Conservation (phyloP, 2,113 vertebrate genomes). For the Dipodomys spectabilis region DNA sequence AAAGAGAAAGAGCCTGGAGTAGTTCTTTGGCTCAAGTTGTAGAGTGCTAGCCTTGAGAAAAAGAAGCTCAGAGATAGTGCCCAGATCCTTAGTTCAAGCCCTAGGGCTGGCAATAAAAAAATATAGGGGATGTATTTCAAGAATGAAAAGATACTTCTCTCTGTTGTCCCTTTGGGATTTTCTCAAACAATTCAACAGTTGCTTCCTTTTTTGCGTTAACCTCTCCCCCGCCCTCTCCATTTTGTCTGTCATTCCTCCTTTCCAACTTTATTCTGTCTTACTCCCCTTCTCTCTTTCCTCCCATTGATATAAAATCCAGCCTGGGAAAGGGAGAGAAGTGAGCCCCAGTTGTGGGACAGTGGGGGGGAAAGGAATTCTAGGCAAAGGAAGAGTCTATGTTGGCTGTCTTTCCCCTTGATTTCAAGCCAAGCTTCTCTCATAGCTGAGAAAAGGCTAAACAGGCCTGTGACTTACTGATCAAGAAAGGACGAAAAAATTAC, state of each 20-base stretch:
- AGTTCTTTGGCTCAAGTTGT: too few species aligned
- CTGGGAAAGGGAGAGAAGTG: not conserved
- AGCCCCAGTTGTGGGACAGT: rapidly evolving
- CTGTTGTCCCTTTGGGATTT: not conserved
- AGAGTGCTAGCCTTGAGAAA: too few species aligned
- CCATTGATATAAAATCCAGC: not conserved
- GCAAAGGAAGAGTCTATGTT: not conserved
- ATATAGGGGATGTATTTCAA: not conserved
- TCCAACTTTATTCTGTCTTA: not conserved
- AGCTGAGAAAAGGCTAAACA: constrained; percentile 18
- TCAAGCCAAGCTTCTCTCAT: not conserved
- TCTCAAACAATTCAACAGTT: not conserved
- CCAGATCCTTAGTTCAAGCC: too few species aligned
- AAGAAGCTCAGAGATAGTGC: too few species aligned
- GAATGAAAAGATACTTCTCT: not conserved
- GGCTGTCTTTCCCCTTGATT: not conserved
- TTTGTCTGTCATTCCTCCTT: not conserved
- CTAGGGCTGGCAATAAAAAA: too few species aligned
- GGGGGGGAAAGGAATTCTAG: not conserved
- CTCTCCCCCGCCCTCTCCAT: too few species aligned
- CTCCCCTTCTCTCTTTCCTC: not conserved
- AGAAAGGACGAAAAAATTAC: not conserved
- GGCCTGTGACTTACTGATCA: constrained; percentile 43
- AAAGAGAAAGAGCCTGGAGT: too few species aligned
- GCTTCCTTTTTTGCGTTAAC: not conserved